Percentiles rank a stretch among this genome's conserved stretches.
Conservation (phyloP, 2,888 invertebrate genomes). For the Epinotia bilunana region DNA sequence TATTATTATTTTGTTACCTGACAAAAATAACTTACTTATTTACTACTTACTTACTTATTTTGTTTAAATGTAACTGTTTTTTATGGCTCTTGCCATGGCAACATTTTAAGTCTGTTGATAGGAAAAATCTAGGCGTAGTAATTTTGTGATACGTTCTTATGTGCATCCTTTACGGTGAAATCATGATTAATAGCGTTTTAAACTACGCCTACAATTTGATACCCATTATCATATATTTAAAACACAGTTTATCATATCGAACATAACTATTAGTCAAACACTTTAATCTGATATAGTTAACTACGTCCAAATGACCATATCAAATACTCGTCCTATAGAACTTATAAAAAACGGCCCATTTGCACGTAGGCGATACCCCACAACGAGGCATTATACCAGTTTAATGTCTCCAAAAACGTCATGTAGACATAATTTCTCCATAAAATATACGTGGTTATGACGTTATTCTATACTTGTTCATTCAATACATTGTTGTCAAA, state of each 20-base stretch:
- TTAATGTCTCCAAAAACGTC: slow-evolving; percentile 35
- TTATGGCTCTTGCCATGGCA: neutral
- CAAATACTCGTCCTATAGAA: slow-evolving; percentile 32
- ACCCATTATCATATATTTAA: slow-evolving; percentile 26
- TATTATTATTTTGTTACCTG: neutral
- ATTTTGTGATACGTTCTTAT: neutral
- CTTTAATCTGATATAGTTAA: slow-evolving; percentile 37
- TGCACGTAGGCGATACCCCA: slow-evolving; percentile 42
- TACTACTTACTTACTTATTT: too few relatives aligned
- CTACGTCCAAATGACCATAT: slow-evolving; percentile 36
- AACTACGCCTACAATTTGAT: slow-evolving; percentile 26
- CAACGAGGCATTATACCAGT: slow-evolving; percentile 33
- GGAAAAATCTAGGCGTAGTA: neutral
- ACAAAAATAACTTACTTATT: neutral
- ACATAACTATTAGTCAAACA: slow-evolving; percentile 41
- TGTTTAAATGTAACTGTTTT: slow-evolving; percentile 3
- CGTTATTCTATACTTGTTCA: slow-evolving; percentile 33
- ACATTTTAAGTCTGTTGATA: neutral
- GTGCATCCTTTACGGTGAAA: neutral
- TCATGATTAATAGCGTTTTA: slow-evolving; percentile 16
- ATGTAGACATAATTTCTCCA: slow-evolving; percentile 35
- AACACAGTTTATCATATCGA: slow-evolving; percentile 32
- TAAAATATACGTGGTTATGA: slow-evolving; percentile 35
- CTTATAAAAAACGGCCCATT: slow-evolving; percentile 26
- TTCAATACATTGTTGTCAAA: slow-evolving; percentile 44